phyloP scores from a whole-genome alignment of 2,113 vertebrate species.

The Leptodactylus fuscus region DNA sequence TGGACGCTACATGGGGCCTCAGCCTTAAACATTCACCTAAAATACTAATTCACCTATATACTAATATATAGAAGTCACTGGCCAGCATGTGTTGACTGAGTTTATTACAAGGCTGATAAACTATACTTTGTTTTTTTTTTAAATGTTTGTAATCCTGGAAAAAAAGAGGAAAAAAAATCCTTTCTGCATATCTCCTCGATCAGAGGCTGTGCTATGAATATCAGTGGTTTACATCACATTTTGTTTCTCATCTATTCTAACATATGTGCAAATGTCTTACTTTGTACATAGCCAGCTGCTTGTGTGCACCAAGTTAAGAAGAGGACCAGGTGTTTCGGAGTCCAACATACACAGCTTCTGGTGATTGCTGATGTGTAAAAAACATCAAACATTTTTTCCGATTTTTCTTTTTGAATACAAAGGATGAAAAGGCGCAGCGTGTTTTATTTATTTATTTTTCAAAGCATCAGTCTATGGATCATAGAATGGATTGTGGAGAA shows the following conservation, averaged over 20 bases:
- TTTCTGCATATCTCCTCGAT: background rate
- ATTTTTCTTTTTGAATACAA: constrained; percentile 36
- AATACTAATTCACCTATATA: too few relatives aligned
- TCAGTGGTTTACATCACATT: constrained; percentile 36
- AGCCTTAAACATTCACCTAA: too few relatives aligned
- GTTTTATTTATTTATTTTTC: constrained; percentile 10
- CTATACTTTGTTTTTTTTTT: background rate
- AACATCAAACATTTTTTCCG: constrained; percentile 49
- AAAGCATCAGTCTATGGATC: constrained; percentile 39
- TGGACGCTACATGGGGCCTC: too few relatives aligned
- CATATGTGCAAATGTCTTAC: constrained; percentile 57
- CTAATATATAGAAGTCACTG: background rate
- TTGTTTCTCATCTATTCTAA: constrained; percentile 47
- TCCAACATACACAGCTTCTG: constrained; percentile 51
- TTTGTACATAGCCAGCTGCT: constrained; percentile 58
- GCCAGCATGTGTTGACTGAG: background rate
- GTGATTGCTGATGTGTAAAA: constrained; percentile 58
- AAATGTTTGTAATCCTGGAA: too few relatives aligned
- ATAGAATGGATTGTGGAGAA: constrained; percentile 20
- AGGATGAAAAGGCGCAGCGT: background rate
- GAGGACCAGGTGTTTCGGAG: constrained; percentile 59
- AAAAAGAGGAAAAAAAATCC: background rate
- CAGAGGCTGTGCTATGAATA: constrained; percentile 25
- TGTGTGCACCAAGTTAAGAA: constrained; percentile 54
- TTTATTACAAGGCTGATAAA: background rate